These are phyloP conservation scores for Cheumatopsyche charites DNA, from an alignment of 1,140 invertebrate species.

Conservation along the genomic window DNA sequence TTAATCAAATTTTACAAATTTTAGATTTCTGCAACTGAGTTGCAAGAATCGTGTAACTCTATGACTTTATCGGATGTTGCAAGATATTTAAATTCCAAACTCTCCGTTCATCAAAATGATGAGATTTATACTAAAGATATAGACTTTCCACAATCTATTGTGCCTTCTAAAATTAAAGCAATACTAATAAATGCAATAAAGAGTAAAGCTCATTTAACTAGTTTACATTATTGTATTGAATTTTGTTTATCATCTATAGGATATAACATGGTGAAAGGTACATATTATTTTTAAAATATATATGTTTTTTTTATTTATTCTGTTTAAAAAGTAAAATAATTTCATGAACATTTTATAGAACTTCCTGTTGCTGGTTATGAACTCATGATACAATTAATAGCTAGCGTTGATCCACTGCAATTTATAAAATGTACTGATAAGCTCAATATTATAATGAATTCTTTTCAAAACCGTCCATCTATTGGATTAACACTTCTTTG, in stretches of 20 bases:
- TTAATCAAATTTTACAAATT: constrained; percentile 46
- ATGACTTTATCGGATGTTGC: constrained; percentile 69
- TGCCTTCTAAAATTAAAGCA: constrained; percentile 61
- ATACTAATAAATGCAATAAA: constrained; percentile 64
- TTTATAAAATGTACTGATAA: constrained; percentile 67
- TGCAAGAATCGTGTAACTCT: constrained; percentile 61
- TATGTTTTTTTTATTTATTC: too few species aligned
- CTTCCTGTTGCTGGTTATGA: constrained; percentile 70
- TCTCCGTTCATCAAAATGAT: constrained; percentile 67
- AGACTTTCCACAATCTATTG: constrained; percentile 62
- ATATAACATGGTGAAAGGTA: constrained; percentile 69
- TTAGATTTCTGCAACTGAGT: constrained; percentile 66
- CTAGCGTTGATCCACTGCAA: constrained; percentile 68
- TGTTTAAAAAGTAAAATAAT: too few species aligned
- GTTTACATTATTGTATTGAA: constrained; percentile 68
- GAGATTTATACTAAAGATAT: constrained; percentile 54
- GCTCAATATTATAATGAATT: constrained; percentile 68
- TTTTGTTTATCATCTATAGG: constrained; percentile 68
- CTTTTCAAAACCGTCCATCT: constrained; percentile 78
- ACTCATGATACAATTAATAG: constrained; percentile 72
- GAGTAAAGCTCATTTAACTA: constrained; percentile 63
- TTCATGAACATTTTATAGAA: constrained; percentile 48
- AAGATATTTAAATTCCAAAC: constrained; percentile 67
- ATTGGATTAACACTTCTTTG: constrained; percentile 80
- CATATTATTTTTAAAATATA: too few species aligned